Evolutionary conservation across 2,888 invertebrate species (phyloP).

Genomic region (Drosophila multiciliata): DNA sequence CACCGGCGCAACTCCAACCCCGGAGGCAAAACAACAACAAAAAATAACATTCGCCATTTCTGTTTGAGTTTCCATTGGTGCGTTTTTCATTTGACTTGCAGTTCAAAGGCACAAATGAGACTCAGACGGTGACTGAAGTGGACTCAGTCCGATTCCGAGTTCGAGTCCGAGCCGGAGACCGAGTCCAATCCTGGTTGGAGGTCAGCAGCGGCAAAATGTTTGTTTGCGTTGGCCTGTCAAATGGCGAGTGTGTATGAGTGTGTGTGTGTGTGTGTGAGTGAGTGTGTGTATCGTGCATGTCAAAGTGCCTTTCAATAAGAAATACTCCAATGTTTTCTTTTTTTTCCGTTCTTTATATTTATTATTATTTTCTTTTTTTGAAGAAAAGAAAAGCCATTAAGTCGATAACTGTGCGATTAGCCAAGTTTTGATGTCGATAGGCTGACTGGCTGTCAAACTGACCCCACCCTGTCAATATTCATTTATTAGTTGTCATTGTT

Average conservation of each 20-base stretch:
- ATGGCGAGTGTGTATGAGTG: slow-evolving; percentile 29
- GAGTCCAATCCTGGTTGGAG: slow-evolving; percentile 44
- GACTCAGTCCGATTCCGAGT: background rate
- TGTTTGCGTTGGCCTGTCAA: slow-evolving; percentile 68
- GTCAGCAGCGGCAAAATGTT: slow-evolving; percentile 62
- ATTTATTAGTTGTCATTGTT: slow-evolving; percentile 72
- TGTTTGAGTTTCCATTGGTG: slow-evolving; percentile 68
- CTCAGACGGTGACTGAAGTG: background rate
- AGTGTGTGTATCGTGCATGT: slow-evolving; percentile 61
- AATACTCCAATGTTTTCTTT: slow-evolving; percentile 42
- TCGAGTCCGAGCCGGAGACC: slow-evolving; percentile 2
- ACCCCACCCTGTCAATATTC: slow-evolving; percentile 74
- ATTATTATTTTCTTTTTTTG: slow-evolving; percentile 8
- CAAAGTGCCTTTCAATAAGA: slow-evolving; percentile 72
- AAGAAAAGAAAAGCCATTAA: slow-evolving; percentile 74
- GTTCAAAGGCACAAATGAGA: slow-evolving; percentile 67
- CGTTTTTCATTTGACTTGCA: slow-evolving; percentile 80
- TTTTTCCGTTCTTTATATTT: slow-evolving; percentile 2
- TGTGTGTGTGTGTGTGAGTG: slow-evolving; percentile 11
- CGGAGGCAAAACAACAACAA: background rate
- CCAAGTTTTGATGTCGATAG: slow-evolving; percentile 75
- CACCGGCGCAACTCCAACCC: slow-evolving; percentile 30
- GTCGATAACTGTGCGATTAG: slow-evolving; percentile 79
- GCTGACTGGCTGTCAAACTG: slow-evolving; percentile 43
- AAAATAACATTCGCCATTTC: slow-evolving; percentile 66